Conservation (phyloP, 2,888 invertebrate species). For the Apoderus coryli region DNA sequence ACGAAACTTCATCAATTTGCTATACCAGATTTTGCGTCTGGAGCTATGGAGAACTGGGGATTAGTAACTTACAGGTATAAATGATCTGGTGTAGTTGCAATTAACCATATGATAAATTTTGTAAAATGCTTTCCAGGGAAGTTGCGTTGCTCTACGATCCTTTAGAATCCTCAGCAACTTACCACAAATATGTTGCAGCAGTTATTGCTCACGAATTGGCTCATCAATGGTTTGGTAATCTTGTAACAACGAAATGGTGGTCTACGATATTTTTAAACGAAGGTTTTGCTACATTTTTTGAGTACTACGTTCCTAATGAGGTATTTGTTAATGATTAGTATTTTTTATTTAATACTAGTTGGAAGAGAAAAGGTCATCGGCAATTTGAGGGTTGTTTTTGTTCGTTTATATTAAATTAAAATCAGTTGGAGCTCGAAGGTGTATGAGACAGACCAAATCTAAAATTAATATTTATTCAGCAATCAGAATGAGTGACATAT, state of each 20-base stretch:
- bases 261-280: slow-evolving; percentile 59
- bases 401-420: too few relatives aligned
- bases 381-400: too few relatives aligned
- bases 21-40: slow-evolving; percentile 67
- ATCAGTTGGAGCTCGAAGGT: too few relatives aligned
- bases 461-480: too few relatives aligned
- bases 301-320: slow-evolving; percentile 38
- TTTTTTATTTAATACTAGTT: too few relatives aligned
- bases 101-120: slow-evolving; percentile 1
- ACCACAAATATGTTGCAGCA: slow-evolving; percentile 43
- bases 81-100: slow-evolving; percentile 37
- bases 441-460: too few relatives aligned
- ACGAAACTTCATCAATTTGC: slow-evolving; percentile 75
- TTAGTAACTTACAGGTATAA: slow-evolving; percentile 65
- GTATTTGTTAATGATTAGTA: too few relatives aligned
- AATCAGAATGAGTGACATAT: too few relatives aligned
- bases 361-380: too few relatives aligned
- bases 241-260: slow-evolving; percentile 65
- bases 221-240: slow-evolving; percentile 73
- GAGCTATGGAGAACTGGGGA: slow-evolving; percentile 92
- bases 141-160: slow-evolving; percentile 39
- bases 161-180: slow-evolving; percentile 15
- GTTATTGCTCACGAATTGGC: slow-evolving; percentile 62
- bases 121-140: slow-evolving; percentile 36
- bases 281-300: slow-evolving; percentile 59